phyloP scores from a whole-genome alignment of 2,113 vertebrate genomes.

The Gasterosteus nipponicus region DNA sequence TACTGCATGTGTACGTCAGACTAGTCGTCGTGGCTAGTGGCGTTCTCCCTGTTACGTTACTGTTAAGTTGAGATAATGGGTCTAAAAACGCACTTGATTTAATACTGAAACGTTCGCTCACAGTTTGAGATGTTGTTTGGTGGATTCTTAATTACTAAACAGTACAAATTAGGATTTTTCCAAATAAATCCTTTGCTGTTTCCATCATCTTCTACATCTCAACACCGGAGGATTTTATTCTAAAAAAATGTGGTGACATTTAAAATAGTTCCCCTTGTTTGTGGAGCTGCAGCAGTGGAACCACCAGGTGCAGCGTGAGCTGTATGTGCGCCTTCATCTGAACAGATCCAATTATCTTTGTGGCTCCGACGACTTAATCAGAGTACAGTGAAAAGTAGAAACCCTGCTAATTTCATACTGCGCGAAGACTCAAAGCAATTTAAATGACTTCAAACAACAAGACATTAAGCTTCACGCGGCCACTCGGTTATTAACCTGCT shows the following conservation, averaged over 20 bases:
- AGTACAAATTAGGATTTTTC: not conserved
- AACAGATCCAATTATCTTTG: slow-evolving; percentile 43
- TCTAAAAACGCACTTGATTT: slow-evolving; percentile 1
- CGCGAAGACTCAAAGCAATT: slow-evolving; percentile 42
- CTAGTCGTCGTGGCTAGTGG: slow-evolving; percentile 20
- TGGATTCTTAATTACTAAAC: not conserved
- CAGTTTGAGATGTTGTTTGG: not conserved
- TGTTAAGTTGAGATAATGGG: not conserved
- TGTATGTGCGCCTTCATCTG: slow-evolving; percentile 13
- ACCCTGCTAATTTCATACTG: slow-evolving; percentile 26
- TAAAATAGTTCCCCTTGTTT: not conserved
- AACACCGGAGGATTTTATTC: not conserved
- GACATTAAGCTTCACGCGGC: slow-evolving; percentile 18
- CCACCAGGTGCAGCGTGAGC: not conserved
- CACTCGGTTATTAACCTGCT: slow-evolving; percentile 53
- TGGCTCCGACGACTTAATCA: slow-evolving; percentile 35
- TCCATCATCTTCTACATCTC: not conserved
- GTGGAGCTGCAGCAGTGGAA: not conserved
- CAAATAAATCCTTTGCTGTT: not conserved
- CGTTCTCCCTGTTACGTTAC: slow-evolving; percentile 12
- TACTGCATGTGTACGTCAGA: not conserved
- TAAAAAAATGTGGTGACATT: not conserved
- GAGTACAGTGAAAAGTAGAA: slow-evolving; percentile 24
- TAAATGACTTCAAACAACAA: slow-evolving; percentile 51
- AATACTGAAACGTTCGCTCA: not conserved